These are phyloP conservation scores for Phylloscopus trochiloides DNA, from an alignment of 2,113 vertebrate genomes.

Conservation along the genomic window DNA sequence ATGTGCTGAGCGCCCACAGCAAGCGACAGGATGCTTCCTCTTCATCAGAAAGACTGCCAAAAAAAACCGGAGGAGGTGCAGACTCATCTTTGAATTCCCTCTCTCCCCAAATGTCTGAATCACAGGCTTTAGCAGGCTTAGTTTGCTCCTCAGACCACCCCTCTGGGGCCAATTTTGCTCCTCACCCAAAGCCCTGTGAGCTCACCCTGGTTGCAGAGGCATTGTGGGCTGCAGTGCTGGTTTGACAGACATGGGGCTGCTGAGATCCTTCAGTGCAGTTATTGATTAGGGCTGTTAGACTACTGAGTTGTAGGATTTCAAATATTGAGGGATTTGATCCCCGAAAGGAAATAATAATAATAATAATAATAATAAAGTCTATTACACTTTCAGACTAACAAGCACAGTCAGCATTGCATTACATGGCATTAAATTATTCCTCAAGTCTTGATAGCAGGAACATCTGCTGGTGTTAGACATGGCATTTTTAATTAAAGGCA, in stretches of 20 bases:
- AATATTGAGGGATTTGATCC: neutral
- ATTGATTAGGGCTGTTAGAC: neutral
- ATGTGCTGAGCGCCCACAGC: rapidly evolving
- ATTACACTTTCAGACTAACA: neutral
- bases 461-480: conserved; percentile 62
- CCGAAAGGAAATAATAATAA: neutral
- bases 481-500: conserved; percentile 69
- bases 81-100: neutral
- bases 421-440: neutral
- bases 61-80: neutral
- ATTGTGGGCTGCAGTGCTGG: rapidly evolving
- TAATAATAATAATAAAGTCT: neutral
- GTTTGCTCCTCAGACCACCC: neutral
- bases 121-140: neutral
- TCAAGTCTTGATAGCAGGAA: neutral
- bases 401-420: conserved; percentile 27
- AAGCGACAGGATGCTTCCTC: rapidly evolving
- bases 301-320: neutral
- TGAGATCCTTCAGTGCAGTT: neutral
- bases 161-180: neutral
- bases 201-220: rapidly evolving
- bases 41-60: neutral
- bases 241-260: neutral
- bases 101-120: neutral
- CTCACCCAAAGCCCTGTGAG: neutral